phyloP scores from a whole-genome alignment of 2,113 vertebrate species.

The Verasper variegatus region DNA sequence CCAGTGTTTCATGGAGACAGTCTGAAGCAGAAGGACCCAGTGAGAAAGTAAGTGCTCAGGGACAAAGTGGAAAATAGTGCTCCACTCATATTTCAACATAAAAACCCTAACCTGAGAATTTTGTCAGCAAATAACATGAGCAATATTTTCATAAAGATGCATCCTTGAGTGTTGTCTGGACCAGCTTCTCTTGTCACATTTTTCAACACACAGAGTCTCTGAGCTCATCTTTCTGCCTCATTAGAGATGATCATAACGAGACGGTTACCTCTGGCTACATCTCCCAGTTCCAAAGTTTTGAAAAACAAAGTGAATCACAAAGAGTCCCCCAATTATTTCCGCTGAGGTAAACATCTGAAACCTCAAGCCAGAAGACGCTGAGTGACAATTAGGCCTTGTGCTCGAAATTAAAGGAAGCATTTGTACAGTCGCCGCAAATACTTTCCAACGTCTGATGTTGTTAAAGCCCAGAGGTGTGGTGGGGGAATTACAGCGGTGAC shows the following conservation, averaged over 20 bases:
- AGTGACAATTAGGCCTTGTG: constrained; percentile 54
- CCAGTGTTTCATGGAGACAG: background rate
- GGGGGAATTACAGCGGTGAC: constrained; percentile 25
- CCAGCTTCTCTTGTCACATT: constrained; percentile 32
- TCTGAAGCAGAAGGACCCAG: background rate
- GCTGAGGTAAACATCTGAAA: constrained; percentile 57
- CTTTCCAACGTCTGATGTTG: constrained; percentile 39
- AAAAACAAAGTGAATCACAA: constrained; percentile 45
- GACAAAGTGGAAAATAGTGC: background rate
- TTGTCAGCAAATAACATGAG: constrained; percentile 29
- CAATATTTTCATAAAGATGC: constrained; percentile 20
- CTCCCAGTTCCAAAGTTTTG: constrained; percentile 29
- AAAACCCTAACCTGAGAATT: constrained; percentile 13
- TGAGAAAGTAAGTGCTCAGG: constrained; percentile 2
- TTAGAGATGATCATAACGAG: constrained; percentile 71
- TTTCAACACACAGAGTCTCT: constrained; percentile 17
- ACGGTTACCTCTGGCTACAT: constrained; percentile 50
- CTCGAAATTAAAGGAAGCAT: constrained; percentile 41
- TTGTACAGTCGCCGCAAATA: constrained; percentile 47
- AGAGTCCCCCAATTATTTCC: constrained; percentile 66
- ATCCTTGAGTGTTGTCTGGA: constrained; percentile 28
- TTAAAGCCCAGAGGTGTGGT: constrained; percentile 10
- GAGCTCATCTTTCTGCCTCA: constrained; percentile 52
- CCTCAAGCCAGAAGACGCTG: constrained; percentile 37
- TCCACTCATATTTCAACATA: constrained; percentile 12